A percentile compares a stretch with the other conserved stretches of the same genome.
Evolutionary conservation across 2,113 vertebrate genomes (phyloP).

Genomic region (Tachycineta bicolor): DNA sequence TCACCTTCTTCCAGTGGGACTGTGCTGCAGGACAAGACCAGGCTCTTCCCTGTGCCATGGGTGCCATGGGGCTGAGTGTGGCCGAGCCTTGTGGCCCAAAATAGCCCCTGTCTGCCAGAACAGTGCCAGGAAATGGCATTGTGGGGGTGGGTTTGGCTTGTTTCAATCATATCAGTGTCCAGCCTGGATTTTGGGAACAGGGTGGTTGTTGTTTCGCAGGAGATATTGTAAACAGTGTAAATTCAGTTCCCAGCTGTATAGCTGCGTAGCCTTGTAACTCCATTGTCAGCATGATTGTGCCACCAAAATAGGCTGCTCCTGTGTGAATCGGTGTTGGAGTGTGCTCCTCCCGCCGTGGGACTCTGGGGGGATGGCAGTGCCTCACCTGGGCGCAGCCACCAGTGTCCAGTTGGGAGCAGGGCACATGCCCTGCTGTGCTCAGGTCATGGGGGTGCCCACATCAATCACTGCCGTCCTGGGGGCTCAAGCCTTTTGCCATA

Average conservation of each 20-base stretch:
- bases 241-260: background rate
- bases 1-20: background rate
- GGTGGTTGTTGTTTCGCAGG: conserved; percentile 27
- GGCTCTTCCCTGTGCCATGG: background rate
- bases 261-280: conserved; percentile 47
- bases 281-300: conserved; percentile 18
- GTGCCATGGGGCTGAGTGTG: background rate
- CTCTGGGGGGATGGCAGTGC: background rate
- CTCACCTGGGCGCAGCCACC: background rate
- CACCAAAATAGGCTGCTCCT: conserved; percentile 24
- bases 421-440: accelerated
- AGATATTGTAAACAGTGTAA: conserved; percentile 58
- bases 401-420: accelerated
- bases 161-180: conserved; percentile 15
- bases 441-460: accelerated
- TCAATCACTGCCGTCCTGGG: background rate
- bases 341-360: background rate
- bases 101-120: background rate
- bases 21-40: background rate
- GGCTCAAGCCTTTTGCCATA: background rate
- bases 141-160: background rate
- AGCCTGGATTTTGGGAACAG: conserved; percentile 42
- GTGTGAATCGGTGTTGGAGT: background rate
- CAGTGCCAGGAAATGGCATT: conserved; percentile 22
- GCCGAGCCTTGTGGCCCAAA: background rate